Base-by-base conservation (phyloP, 30 jellyfish, hydroid and myxozoan species). In the Clytia hemisphaerica region DNA sequence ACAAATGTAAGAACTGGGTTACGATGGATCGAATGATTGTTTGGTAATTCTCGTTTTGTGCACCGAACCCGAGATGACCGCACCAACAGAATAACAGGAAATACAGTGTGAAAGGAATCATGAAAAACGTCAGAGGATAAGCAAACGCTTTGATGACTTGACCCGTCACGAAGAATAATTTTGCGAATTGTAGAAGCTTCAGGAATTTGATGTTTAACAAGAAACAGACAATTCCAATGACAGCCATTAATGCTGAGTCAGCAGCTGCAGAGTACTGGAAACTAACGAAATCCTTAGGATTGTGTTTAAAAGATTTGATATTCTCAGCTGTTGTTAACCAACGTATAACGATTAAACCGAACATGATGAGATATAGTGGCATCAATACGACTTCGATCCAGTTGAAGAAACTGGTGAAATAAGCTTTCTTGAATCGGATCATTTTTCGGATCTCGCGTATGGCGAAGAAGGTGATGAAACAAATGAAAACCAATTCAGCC, bases 181-280 rank as follows among this genome's bases (percentile, higher is more conserved):
- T 80, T 36, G 42, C 45, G 12, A 80, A 35, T 36, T 46, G 27
- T 12, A 80, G 49, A 29, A 59, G 33, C 46, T 51, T 66, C 51
- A 59, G 49, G 45, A 71, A 31, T 49, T 80, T 80, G 36, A 80
- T 27, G 9, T 71, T 74, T 1, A 82, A 80, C n/a, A 77, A 72
- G 45, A 80, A 80, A 18, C 46, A 54, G 7, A 80, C 72, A 7
- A 80, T 25, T 4, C 82, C 75, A 55, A 80, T 14, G 15, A 75
- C 44, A 6, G 24, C 4, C 37, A 67, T 54, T 63, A 80, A 12
- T 2, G 83, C 78, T 4, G 71, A 85, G 61, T 71, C 78, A 0
- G 83, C 82, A 34, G 63, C 40, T 37, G 83, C 93, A 12, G 86
- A 38, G 76, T 71, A 64, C n/a, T 71, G 83, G 53, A 80, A 80